phyloP scores from a whole-genome alignment of 2,797 vertebrate genomes.

The Amblyraja radiata region DNA sequence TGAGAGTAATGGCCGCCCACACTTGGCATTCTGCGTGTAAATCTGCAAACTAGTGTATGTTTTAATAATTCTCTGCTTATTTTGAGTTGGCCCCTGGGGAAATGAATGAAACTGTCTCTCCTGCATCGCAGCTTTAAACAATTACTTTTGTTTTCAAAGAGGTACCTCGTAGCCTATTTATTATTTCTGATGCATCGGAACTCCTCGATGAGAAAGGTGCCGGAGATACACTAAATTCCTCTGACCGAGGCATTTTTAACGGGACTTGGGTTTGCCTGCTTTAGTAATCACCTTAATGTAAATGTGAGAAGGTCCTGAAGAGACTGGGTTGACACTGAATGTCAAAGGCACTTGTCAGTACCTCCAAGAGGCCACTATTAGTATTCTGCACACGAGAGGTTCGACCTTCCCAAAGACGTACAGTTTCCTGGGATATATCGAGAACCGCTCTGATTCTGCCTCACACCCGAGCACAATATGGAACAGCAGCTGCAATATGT shows the following conservation, averaged over 20 bases:
- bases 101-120: slow-evolving; percentile 1
- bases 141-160: neutral
- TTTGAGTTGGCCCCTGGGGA: neutral
- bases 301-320: neutral
- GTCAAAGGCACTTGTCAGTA: slow-evolving; percentile 21
- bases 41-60: neutral
- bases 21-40: neutral
- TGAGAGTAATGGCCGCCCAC: neutral
- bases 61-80: neutral
- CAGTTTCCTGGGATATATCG: neutral
- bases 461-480: neutral
- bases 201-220: slow-evolving; percentile 1
- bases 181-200: neutral
- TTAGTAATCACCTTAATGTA: slow-evolving; percentile 8
- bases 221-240: neutral
- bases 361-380: neutral
- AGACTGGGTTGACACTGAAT: neutral
- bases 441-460: neutral
- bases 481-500: neutral
- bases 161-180: neutral
- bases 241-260: neutral
- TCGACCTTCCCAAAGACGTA: neutral
- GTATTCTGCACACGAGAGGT: slow-evolving; percentile 20
- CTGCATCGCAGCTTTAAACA: neutral
- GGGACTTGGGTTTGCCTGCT: neutral